Evolutionary conservation across 2,113 vertebrate species (phyloP).

Genomic region (Leptobrachium ailaonicum): DNA sequence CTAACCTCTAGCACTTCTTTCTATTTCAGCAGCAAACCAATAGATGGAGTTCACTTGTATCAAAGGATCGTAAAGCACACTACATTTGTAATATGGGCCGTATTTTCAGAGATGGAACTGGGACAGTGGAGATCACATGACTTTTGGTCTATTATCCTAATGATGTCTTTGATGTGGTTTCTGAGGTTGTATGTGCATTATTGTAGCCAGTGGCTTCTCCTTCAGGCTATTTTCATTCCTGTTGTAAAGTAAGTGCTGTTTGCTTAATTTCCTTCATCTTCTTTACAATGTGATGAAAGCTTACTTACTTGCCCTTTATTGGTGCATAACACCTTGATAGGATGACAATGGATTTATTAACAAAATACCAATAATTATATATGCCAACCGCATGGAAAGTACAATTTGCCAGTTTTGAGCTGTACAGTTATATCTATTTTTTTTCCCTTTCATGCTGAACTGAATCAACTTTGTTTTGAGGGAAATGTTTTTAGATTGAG

Average conservation of each 20-base stretch:
- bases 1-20: neutral
- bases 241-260: constrained; percentile 83
- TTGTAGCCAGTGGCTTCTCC: constrained; percentile 90
- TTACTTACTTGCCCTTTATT: neutral
- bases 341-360: neutral
- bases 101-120: constrained; percentile 74
- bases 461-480: too few relatives aligned
- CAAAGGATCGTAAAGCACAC: constrained; percentile 55
- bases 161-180: constrained; percentile 84
- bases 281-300: neutral
- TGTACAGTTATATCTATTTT: too few relatives aligned
- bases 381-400: too few relatives aligned
- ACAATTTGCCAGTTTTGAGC: too few relatives aligned
- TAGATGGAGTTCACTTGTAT: constrained; percentile 14
- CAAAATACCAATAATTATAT: neutral
- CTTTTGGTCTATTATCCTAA: constrained; percentile 72
- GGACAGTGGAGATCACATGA: constrained; percentile 64
- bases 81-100: constrained; percentile 61
- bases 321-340: neutral
- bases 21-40: constrained; percentile 28
- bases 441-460: too few relatives aligned
- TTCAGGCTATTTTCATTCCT: constrained; percentile 79
- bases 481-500: neutral
- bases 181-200: constrained; percentile 90
- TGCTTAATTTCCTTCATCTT: neutral